Evolutionary conservation across 2,113 vertebrate species (phyloP), one percentile per base, ranked within the genome.

Genomic region (Meles meles): DNA sequence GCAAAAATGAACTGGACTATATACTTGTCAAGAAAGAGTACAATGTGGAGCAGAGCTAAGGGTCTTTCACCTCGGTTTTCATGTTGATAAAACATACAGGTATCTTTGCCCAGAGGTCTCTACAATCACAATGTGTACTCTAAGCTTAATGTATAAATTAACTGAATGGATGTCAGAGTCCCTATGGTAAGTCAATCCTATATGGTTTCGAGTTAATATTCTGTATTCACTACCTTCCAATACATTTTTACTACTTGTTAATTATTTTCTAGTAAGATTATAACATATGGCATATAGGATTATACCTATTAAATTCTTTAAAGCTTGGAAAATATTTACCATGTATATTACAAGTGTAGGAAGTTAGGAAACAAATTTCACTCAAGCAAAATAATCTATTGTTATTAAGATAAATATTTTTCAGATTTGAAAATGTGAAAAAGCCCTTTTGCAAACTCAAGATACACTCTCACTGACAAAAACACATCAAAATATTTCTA

Each of bases 201-300:
- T 93, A 93, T 49, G 49, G 37, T 86, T 96, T 63, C 74, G 76
- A 90, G 37, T 93, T 83, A 84, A 10, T 44, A 95, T 63, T 93
- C 95, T 71, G 93, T 89, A 94, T 94, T 87, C 3, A 96, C 29
- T 86, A 89, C 29, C 42, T 44, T 86, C 84, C 74, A 79, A 88
- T 21, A 42, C 7, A 97, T 79, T 96, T 95, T 94, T 82, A 79
- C 12, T 90, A 80, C 25, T 61, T 91, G 69, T 80, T 52, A 80
- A 69, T 90, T 93, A 90, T 81, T 93, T 95, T 93, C n/a, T 93
- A 97, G 96, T 6, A 4, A 93, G 37, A 94, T 3, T 92, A 0
- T 91, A 81, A 96, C 23, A 88, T 52, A 90, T 8, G 44, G 34
- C 81, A 67, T 65, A 87, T 3, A 29, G 34, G 74, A 27, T 29